Evolutionary conservation across 2,113 vertebrate genomes (phyloP), one percentile per base, ranked within the genome.

Genomic region (Rhynchomys soricoides): DNA sequence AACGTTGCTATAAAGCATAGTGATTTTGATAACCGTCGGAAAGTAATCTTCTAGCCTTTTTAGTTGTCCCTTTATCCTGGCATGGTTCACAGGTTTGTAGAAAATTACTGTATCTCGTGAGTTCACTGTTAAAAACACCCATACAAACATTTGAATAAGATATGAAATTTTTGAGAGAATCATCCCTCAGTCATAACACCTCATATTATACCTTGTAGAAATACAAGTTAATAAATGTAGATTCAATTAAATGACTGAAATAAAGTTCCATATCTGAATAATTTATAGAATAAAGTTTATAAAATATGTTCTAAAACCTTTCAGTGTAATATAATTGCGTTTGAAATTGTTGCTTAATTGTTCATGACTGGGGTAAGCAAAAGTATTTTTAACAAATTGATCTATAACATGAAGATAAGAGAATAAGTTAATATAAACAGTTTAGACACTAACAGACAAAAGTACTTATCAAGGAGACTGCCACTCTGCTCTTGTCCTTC

Each of bases 181-280:
- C 4, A n/a, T 71, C 12, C 40, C 82, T 95, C 75, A 90, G 16
- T 10, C 50, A 37, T 0, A 71, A 31, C 9, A 75, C 15, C 17
- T 68, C 22, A 90, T 29, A 9, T 94, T 78, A 62, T 48, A 66
- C 4, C 29, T 45, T 89, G 11, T n/a, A 88, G 34, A 43, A 90
- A 75, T 24, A 82, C 29, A 92, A 87, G 48, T 95, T 17, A 66
- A 77, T 7, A 71, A 29, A 13, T 0, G 11, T 55, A 78, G 5
- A 74, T 89, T 90, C 92, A 94, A 90, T 68, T 81, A 40, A 90
- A 91, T 87, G 37, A 82, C 26, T 83, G 57, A 93, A 85, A 66
- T 92, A 70, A 87, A 94, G 4, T 37, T 62, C 37, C 78, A 93
- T 83, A 68, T 50, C 7, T 83, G 86, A 91, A 64, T 86, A 79